Base-by-base conservation (phyloP, 2,113 vertebrate genomes). In the Phoxinus phoxinus region DNA sequence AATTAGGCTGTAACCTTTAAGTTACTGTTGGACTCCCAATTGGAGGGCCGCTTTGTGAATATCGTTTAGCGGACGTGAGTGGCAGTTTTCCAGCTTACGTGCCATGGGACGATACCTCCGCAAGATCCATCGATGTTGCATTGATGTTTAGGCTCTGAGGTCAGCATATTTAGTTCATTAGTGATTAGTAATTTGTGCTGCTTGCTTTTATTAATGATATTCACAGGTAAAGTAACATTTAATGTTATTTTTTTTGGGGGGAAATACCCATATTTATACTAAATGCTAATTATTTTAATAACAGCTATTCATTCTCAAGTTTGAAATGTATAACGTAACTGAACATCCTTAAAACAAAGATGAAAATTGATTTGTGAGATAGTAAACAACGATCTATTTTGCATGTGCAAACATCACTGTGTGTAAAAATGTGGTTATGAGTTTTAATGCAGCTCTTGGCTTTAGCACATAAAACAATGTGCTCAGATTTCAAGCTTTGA, bases 1-100 rank as follows among this genome's bases (percentile, higher is more conserved):
- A 96, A 97, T 95, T 95, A 95, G 94, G 92, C 94, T 91, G 94
- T 95, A 94, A 93, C 93, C 94, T 97, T 94, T 92, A 91, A 92
- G 94, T 94, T 92, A 88, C 88, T 81, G 76, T 80, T 59, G 65
- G 75, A 78, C 48, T 76, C 74, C 46, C 59, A 51, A 41, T 48
- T 76, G 72, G 56, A 81, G 61, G 23, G 41, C 76, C 59, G 85
- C 81, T 86, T 79, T 44, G 67, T 37, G 59, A 67, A 65, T 65
- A 30, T 30, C n/a, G 78, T 63, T 80, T 80, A 80, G 35, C 77
- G 10, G 13, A 3, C 30, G 11, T 80, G 84, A 90, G 84, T 83
- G 83, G 83, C 75, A 19, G 67, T 48, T 32, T 51, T 46, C 56
- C 46, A 41, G 77, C 35, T 41, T 4, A n/a, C n/a, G 32, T 79